Evolutionary conservation across 1,140 invertebrate species (phyloP).

Genomic region (Bombus superbus): DNA sequence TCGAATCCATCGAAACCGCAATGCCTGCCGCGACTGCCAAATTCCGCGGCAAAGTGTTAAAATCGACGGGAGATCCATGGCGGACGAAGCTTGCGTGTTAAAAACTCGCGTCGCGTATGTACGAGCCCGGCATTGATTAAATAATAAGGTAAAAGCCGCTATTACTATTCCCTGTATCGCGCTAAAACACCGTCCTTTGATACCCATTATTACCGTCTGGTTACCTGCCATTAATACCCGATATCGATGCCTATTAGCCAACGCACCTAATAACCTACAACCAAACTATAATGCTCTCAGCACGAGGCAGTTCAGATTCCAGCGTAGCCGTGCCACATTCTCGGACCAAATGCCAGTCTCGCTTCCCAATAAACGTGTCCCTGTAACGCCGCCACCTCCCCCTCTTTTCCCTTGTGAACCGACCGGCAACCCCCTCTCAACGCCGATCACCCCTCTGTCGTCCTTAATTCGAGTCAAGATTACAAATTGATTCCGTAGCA

Average conservation of each 20-base stretch:
- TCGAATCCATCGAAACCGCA: too few species aligned
- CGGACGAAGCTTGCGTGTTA: not conserved
- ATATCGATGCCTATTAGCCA: slow-evolving; percentile 68
- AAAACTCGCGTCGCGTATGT: slow-evolving; percentile 14
- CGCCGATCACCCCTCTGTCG: slow-evolving; percentile 54
- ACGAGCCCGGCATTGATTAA: slow-evolving; percentile 23
- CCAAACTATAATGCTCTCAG: slow-evolving; percentile 69
- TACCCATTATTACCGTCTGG: slow-evolving; percentile 68
- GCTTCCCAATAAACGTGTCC: slow-evolving; percentile 74
- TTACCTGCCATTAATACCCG: slow-evolving; percentile 70
- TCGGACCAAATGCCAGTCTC: slow-evolving; percentile 69
- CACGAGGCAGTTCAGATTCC: slow-evolving; percentile 63
- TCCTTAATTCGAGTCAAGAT: slow-evolving; percentile 83
- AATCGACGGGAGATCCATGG: not conserved
- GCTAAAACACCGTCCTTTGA: slow-evolving; percentile 66
- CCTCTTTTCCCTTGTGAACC: not conserved
- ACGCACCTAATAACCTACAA: slow-evolving; percentile 71
- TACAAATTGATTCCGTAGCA: slow-evolving; percentile 83
- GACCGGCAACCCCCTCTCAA: not conserved
- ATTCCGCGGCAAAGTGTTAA: not conserved
- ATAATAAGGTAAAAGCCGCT: slow-evolving; percentile 54
- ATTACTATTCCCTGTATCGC: slow-evolving; percentile 54
- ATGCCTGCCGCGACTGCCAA: too few species aligned
- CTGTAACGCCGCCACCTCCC: not conserved
- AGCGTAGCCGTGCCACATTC: slow-evolving; percentile 66